Evolutionary conservation across 2,888 invertebrate species (phyloP).

Genomic region (Tetanocera ferruginea): DNA sequence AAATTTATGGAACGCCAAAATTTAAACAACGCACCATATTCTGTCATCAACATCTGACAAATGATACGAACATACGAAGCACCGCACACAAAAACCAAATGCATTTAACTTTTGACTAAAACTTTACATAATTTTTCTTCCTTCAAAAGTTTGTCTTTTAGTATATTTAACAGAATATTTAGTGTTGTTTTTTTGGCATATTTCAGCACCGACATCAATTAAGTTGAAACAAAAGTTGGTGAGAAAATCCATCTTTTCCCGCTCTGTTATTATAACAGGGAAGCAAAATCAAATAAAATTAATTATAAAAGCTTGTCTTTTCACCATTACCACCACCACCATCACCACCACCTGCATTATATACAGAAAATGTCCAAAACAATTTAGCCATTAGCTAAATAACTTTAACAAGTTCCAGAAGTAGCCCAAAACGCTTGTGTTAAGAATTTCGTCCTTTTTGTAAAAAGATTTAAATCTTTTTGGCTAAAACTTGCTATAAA

Average conservation of each 20-base stretch:
- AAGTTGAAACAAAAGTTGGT: constrained; percentile 59
- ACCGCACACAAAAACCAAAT: no score
- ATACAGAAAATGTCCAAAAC: constrained; percentile 28
- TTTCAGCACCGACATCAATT: constrained; percentile 55
- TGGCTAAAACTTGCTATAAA: neutral
- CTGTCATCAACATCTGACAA: constrained; percentile 1
- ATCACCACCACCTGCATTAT: neutral
- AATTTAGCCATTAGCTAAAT: constrained; percentile 42
- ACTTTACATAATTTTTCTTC: neutral
- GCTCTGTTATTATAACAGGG: neutral
- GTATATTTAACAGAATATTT: constrained; percentile 46
- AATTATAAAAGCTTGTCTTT: constrained; percentile 35
- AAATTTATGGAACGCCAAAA: constrained; percentile 53
- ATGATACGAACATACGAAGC: neutral
- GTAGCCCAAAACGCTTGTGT: no score
- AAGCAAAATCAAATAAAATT: constrained; percentile 32
- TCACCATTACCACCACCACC: neutral
- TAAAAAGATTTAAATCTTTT: constrained; percentile 21
- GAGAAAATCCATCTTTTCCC: neutral
- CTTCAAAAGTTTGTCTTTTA: neutral
- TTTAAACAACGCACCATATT: neutral
- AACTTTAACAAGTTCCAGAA: constrained; percentile 8
- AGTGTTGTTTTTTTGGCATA: constrained; percentile 1
- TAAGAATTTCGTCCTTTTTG: neutral
- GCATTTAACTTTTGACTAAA: neutral